Evolutionary conservation across 2,113 vertebrate genomes (phyloP).

Genomic region (Mohoua ochrocephala): DNA sequence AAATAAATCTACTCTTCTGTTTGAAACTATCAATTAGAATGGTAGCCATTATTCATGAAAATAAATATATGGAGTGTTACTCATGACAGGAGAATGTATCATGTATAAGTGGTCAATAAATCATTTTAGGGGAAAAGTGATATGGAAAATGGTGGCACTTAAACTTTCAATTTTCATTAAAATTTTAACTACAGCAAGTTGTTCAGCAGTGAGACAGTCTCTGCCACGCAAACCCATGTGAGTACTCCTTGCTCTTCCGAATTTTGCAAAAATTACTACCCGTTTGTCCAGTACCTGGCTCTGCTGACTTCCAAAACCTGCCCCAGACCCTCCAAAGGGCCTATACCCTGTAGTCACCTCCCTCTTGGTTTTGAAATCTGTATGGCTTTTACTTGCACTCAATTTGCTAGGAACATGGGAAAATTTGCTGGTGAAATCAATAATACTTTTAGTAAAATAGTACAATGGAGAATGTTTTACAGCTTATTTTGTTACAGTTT

Average conservation of each 20-base stretch:
- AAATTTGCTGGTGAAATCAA: background rate
- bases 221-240: background rate
- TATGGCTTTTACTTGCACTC: background rate
- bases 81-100: constrained; percentile 66
- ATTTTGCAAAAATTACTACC: background rate
- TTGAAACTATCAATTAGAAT: constrained; percentile 74
- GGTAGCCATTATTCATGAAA: constrained; percentile 68
- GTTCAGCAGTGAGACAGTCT: background rate
- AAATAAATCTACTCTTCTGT: constrained; percentile 70
- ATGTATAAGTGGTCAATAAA: constrained; percentile 71
- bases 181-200: constrained; percentile 46
- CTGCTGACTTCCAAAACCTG: background rate
- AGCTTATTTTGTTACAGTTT: background rate
- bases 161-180: constrained; percentile 66
- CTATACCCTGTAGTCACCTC: accelerated
- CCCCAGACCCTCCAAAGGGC: background rate
- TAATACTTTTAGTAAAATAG: background rate
- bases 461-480: background rate
- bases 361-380: background rate
- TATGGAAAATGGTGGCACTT: constrained; percentile 52
- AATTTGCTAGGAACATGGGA: background rate
- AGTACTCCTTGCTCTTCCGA: background rate
- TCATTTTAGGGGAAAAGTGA: constrained; percentile 57
- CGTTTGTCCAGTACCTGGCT: background rate
- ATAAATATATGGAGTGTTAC: constrained; percentile 66